Evolutionary conservation across 2,113 vertebrate species (phyloP).

Genomic region (Nycticryphes semicollaris): DNA sequence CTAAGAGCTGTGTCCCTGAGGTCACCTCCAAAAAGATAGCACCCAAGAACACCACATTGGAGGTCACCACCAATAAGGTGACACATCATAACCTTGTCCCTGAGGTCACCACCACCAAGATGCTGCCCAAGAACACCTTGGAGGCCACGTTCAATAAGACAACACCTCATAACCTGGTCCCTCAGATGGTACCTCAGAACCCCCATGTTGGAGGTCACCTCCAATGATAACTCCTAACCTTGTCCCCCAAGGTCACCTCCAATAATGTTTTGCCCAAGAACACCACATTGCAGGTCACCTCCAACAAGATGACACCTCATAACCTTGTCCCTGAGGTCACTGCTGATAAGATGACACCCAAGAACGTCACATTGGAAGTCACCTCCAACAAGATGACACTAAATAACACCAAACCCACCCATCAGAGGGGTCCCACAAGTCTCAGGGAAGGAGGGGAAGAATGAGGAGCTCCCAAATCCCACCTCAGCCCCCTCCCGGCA

Average conservation of each 20-base stretch:
- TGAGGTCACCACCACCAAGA: neutral
- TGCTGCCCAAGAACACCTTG: neutral
- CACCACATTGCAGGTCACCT: neutral
- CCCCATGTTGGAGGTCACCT: neutral
- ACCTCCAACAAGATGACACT: neutral
- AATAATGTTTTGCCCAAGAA: no score
- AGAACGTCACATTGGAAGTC: no score
- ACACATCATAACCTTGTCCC: neutral
- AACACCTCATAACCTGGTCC: no score
- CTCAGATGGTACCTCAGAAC: neutral
- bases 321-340: neutral
- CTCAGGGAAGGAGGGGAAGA: no score
- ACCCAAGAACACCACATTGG: accelerated
- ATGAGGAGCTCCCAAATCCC: neutral
- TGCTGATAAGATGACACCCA: neutral
- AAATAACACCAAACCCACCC: neutral
- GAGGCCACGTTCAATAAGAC: neutral
- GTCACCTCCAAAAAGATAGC: neutral
- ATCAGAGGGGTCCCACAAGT: neutral
- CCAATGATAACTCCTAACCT: neutral
- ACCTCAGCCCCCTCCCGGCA: accelerated
- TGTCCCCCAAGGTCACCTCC: no score
- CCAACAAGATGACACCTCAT: neutral
- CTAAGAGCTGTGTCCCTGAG: accelerated
- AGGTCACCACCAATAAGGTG: neutral